Base-by-base conservation (phyloP, 2,888 invertebrate species). In the Drosophila neonasuta region DNA sequence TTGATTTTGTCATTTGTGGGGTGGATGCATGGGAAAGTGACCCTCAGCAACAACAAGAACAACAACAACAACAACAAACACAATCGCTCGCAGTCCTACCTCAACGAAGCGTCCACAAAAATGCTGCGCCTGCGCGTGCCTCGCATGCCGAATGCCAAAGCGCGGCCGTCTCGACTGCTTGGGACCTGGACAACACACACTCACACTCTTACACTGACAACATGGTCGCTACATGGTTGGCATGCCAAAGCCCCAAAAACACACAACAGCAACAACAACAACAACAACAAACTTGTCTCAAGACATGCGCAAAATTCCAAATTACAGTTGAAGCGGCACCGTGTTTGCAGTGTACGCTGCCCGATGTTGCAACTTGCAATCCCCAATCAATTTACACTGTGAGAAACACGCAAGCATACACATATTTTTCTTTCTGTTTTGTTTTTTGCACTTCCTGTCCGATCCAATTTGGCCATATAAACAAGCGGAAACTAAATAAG, bases 111-210 rank as follows among this genome's bases (percentile, higher is more conserved):
- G 56, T 42, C 55, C 52, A 62, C 51, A 70, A 68, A 85, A 70
- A 74, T 80, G 80, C 62, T 81, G 80, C 82, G 85, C 82, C 69
- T 84, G 82, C 85, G 81, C 81, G 81, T 81, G 81, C 64, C 55
- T 67, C 17, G 79, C 77, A 80, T 80, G 44, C 63, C 63, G 44
- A 73, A 65, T 63, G 48, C 63, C 69, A 64, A 30, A 55, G 48
- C 29, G 30, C 6, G 29, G 13, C 36, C 42, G 54, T 56, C 51
- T 61, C 66, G 60, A 32, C 52, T 10, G 32, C 32, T 24, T 24
- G 24, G 24, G 24, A 24, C 24, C 24, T 24, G 24, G 24, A 24
- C 24, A 24, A 24, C 24, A 24, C 24, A 24, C 32, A 32, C 32
- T 9, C 32, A 32, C 32, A 32, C 24, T 24, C 24, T 24, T 24